phyloP scores from a whole-genome alignment of 2,888 invertebrate species.

The Crematogaster levior region DNA sequence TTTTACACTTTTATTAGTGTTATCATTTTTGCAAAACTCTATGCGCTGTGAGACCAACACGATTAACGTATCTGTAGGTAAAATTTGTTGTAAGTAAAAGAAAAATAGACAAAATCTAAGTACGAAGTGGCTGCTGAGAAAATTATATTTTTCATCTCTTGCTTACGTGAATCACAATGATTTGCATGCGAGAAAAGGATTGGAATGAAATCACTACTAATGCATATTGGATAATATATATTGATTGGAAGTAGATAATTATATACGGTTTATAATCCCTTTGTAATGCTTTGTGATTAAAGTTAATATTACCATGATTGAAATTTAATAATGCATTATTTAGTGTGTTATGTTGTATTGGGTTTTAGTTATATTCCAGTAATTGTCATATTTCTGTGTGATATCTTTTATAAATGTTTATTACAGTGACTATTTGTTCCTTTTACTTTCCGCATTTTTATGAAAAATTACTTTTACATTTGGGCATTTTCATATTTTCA shows the following conservation, averaged over 20 bases:
- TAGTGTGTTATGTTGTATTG: background rate
- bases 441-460: background rate
- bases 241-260: slow-evolving; percentile 45
- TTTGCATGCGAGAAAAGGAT: background rate
- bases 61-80: background rate
- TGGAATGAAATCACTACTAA: background rate
- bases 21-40: slow-evolving; percentile 23
- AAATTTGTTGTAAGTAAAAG: background rate
- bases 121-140: background rate
- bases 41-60: background rate
- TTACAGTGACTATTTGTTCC: background rate
- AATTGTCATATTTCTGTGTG: background rate
- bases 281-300: slow-evolving; percentile 48
- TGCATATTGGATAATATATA: slow-evolving; percentile 16
- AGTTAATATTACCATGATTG: slow-evolving; percentile 41
- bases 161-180: background rate
- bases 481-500: background rate
- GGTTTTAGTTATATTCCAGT: slow-evolving; percentile 17
- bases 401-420: slow-evolving; percentile 1
- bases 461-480: background rate
- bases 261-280: slow-evolving; percentile 46
- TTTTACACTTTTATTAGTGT: slow-evolving; percentile 37
- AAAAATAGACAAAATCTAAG: background rate
- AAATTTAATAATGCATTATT: slow-evolving; percentile 46
- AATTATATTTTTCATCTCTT: background rate